Conservation (phyloP, 2,888 invertebrate species). For the Sipha maydis region DNA sequence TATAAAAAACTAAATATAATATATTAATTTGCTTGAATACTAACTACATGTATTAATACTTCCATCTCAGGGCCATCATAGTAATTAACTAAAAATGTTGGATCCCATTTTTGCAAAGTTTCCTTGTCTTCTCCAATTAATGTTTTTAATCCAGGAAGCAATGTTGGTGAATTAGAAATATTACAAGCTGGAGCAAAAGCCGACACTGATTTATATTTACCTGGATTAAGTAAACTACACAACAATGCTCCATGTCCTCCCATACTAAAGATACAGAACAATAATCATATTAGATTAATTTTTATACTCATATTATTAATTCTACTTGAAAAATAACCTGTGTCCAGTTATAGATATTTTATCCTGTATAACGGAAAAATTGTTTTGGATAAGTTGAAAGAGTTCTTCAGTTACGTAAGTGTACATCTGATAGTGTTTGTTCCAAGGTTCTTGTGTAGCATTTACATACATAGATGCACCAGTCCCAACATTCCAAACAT, state of each 20-base stretch:
- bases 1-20: neutral
- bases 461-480: constrained; percentile 97
- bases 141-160: constrained; percentile 83
- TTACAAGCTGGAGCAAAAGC: constrained; percentile 96
- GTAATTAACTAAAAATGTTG: constrained; percentile 81
- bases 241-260: constrained; percentile 97
- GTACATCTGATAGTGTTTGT: constrained; percentile 92
- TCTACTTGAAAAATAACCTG: constrained; percentile 70
- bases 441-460: constrained; percentile 92
- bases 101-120: constrained; percentile 87
- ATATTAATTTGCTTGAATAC: constrained; percentile 9
- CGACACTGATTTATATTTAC: constrained; percentile 86
- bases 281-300: neutral
- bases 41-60: constrained; percentile 89
- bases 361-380: constrained; percentile 75
- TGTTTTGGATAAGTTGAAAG: constrained; percentile 77
- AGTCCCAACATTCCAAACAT: constrained; percentile 92
- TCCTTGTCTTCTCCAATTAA: constrained; percentile 75
- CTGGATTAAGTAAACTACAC: constrained; percentile 89
- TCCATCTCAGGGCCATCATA: constrained; percentile 87
- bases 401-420: constrained; percentile 92
- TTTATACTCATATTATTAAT: neutral
- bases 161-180: constrained; percentile 87
- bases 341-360: constrained; percentile 84
- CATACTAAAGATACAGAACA: constrained; percentile 77